A percentile compares a stretch with the other conserved stretches of the same genome.
Conservation (phyloP, 2,888 invertebrate species). For the Trisateles emortualis region DNA sequence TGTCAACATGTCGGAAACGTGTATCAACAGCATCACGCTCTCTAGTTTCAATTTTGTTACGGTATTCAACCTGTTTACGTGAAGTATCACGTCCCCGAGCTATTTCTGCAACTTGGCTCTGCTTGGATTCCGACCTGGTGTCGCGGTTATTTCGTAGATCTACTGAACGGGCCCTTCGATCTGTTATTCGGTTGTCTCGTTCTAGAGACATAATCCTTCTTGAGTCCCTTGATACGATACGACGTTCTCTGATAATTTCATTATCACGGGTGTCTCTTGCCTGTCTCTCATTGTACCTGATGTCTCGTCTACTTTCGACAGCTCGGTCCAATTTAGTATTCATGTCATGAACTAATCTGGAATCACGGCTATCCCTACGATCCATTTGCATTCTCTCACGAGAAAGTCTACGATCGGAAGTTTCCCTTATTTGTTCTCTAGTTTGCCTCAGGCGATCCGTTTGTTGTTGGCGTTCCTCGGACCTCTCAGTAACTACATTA, state of each 20-base stretch:
- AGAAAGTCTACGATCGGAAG: constrained; percentile 5
- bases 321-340: neutral
- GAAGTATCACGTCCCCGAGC: constrained; percentile 7
- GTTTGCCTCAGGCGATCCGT: constrained; percentile 6
- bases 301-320: constrained; percentile 10
- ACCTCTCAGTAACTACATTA: constrained; percentile 3
- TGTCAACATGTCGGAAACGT: constrained; percentile 32
- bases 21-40: constrained; percentile 33
- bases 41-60: constrained; percentile 17
- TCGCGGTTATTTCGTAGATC: constrained; percentile 21
- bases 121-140: constrained; percentile 8
- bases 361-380: constrained; percentile 18
- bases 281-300: constrained; percentile 15
- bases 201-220: neutral
- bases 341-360: constrained; percentile 9
- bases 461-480: constrained; percentile 11
- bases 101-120: constrained; percentile 15
- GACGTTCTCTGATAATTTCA: constrained; percentile 10
- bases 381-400: constrained; percentile 12
- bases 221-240: constrained; percentile 12
- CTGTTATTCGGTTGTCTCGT: constrained; percentile 2
- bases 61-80: constrained; percentile 17
- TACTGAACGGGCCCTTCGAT: constrained; percentile 11
- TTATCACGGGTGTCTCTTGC: constrained; percentile 13
- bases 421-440: constrained; percentile 17